Base-by-base conservation (phyloP, 2,888 invertebrate genomes). In the Heteromurus nitidus region DNA sequence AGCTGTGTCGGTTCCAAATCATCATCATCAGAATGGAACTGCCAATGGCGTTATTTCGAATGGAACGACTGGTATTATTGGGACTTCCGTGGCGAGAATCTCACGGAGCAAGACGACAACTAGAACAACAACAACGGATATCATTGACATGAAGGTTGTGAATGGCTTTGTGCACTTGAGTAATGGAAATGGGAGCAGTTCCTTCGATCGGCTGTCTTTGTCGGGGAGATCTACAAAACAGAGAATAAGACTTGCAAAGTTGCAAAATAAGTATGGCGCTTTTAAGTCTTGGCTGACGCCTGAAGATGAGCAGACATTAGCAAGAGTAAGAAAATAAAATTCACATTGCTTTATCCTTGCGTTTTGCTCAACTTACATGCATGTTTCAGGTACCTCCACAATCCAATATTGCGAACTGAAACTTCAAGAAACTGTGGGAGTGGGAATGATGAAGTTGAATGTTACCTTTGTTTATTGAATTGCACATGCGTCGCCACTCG, bases 291-390 rank as follows among this genome's bases (percentile, higher is more conserved):
- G 81, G 68, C 74, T 83, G 1, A 85, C 83, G 28, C 81, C 83
- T 20, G 84, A 86, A 31, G 86, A 86, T 50, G 86, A 86, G 47
- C 80, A 84, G 55, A 86, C 86, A 24, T 73, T 86, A 44, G 85
- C 85, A 18, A 84, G 86, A 85, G 86, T 86, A 82, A 86, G 86
- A 72, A 55, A 53, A 3, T n/a, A 36, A 36, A 36, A 36, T 13
- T 9, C 36, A 9, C 36, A 36, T 36, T 36, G n/a, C n/a, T n/a
- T n/a, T n/a, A n/a, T 36, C 5, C 36, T 13, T 36, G 13, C 36
- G 5, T 36, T 36, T 36, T n/a, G n/a, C n/a, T n/a, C n/a, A n/a
- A 36, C 5, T 36, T 36, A 36, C 36, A 36, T 13, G 5, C 13
- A 36, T 13, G 36, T 36, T 36, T 36, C 36, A 36, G 36, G 36